Evolutionary conservation across 35 echinoderm and acorn worm genomes (phyloP).

Genomic region (Nesometra sesokonis): DNA sequence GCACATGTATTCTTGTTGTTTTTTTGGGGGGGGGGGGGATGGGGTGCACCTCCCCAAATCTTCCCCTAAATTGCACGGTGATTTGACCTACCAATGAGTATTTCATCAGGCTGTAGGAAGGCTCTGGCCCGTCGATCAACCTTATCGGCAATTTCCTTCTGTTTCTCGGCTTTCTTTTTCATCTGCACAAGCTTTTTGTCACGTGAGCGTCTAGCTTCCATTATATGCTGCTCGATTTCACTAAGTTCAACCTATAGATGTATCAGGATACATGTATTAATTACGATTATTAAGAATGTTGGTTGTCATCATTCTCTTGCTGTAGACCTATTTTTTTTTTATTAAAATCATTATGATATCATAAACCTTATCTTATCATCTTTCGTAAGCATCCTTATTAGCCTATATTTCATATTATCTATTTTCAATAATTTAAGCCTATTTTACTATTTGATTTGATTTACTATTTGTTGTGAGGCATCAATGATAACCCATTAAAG

Average conservation of each 20-base stretch:
- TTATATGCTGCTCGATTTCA: constrained; percentile 82
- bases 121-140: constrained; percentile 61
- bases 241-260: constrained; percentile 46
- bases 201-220: constrained; percentile 69
- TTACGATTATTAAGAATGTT: neutral
- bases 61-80: neutral
- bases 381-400: too few species aligned
- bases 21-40: too few species aligned
- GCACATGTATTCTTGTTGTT: neutral
- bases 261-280: neutral
- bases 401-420: too few species aligned
- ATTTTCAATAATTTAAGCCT: too few species aligned
- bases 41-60: neutral
- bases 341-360: neutral
- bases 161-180: constrained; percentile 98
- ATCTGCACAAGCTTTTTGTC: constrained; percentile 67
- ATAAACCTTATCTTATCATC: neutral
- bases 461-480: too few species aligned
- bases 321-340: neutral
- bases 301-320: neutral
- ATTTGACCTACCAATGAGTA: constrained; percentile 29
- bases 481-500: too few species aligned
- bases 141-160: constrained; percentile 94
- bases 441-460: too few species aligned
- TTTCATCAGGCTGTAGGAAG: constrained; percentile 75